These are phyloP conservation scores for Drosophila birchii DNA, from an alignment of 2,888 invertebrate genomes.

Conservation along the genomic window DNA sequence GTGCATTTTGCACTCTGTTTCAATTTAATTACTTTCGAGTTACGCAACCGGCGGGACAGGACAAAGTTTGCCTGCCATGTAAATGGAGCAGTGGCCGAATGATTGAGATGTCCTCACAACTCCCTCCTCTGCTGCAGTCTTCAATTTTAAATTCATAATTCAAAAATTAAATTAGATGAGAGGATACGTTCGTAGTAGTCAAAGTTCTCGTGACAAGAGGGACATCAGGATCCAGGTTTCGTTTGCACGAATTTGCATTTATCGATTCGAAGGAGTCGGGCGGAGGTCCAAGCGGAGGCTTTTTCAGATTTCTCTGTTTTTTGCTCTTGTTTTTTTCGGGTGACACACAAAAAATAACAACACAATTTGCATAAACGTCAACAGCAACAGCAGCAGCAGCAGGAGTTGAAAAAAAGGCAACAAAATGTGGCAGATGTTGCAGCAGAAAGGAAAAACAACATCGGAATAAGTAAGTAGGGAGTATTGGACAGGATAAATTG, in stretches of 20 bases:
- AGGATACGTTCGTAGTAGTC: slow-evolving; percentile 15
- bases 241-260: slow-evolving; percentile 60
- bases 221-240: slow-evolving; percentile 4
- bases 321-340: slow-evolving; percentile 42
- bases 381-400: slow-evolving; percentile 31
- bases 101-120: slow-evolving; percentile 33
- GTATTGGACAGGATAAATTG: slow-evolving; percentile 7
- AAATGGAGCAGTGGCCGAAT: slow-evolving; percentile 45
- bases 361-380: slow-evolving; percentile 68
- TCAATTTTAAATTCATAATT: slow-evolving; percentile 64
- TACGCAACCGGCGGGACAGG: slow-evolving; percentile 61
- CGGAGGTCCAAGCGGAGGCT: slow-evolving; percentile 16
- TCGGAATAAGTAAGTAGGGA: slow-evolving; percentile 42
- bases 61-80: slow-evolving; percentile 57
- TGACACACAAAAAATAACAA: slow-evolving; percentile 70
- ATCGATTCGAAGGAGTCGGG: slow-evolving; percentile 55
- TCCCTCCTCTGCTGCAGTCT: slow-evolving; percentile 7
- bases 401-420: slow-evolving; percentile 19
- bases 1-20: slow-evolving; percentile 62
- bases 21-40: slow-evolving; percentile 77
- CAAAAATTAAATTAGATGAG: slow-evolving; percentile 64
- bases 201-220: neutral
- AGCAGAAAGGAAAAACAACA: slow-evolving; percentile 46
- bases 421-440: slow-evolving; percentile 48
- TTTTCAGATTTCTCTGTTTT: slow-evolving; percentile 30